Evolutionary conservation across 2,113 vertebrate species (phyloP), one percentile per base, ranked within the genome.

Genomic region (Sciurus niger): DNA sequence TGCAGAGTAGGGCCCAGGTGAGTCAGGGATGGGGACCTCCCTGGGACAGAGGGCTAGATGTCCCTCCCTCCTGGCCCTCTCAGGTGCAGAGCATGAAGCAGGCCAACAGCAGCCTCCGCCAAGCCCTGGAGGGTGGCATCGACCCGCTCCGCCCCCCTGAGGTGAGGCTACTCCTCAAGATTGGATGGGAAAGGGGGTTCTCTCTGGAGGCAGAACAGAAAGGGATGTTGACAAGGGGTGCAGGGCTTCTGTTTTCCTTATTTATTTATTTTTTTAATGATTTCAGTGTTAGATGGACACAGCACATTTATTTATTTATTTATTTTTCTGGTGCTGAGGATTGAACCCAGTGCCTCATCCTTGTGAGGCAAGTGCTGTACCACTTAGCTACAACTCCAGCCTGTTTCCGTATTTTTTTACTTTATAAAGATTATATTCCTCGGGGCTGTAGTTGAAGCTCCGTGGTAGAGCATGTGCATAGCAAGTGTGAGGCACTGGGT

Each of bases 51-150:
- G 43, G 58, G 68, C 32, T 3, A 40, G 51, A 89, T 2, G 28
- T 0, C 14, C 18, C 16, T 55, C 8, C 18, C 2, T 30, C 48
- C 48, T 7, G 40, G 8, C n/a, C 40, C 55, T 18, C 70, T 14
- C 98, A 99, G 99, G 99, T 99, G 46, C 99, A 99, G 97, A 99
- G 98, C 60, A 99, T 99, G 96, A 99, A 99, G 97, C 99, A 99
- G 98, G 98, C 98, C 93, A 99, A 99, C 94, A 99, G 99, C 88
- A 98, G 98, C 94, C 89, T 99, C 95, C 99, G 99, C 90, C 99
- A 99, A 43, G 98, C 98, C 51, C 96, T 99, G 55, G 98, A 96
- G 60, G 99, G 99, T 4, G 99, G 99, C 9, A 98, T 99, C 0
- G 98, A 98, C 16, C 84, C 96, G 0, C 96, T 99, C 37, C 98